Evolutionary conservation across 92 coral and sea anemone species (phyloP).

Genomic region (Metridium senile): DNA sequence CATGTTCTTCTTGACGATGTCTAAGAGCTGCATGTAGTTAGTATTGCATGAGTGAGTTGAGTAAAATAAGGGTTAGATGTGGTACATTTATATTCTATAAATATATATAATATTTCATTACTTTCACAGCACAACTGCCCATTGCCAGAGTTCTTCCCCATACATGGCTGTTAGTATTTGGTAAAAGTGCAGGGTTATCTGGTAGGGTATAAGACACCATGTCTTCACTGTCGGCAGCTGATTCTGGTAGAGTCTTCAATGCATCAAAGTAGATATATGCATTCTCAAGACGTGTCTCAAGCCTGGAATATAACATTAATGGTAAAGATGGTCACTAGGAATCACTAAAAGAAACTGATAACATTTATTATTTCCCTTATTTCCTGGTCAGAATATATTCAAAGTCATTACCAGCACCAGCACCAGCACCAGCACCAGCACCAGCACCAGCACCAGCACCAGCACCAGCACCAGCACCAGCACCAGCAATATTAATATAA

Average conservation of each 20-base stretch:
- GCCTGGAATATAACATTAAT: slow-evolving; percentile 36
- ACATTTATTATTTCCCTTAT: too few species aligned
- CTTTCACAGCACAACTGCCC: slow-evolving; percentile 84
- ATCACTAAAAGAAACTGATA: neutral
- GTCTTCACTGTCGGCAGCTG: neutral
- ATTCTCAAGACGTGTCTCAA: slow-evolving; percentile 70
- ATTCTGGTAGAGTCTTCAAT: slow-evolving; percentile 28
- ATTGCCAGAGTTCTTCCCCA: slow-evolving; percentile 96
- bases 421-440: too few species aligned
- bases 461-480: too few species aligned
- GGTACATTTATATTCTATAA: neutral
- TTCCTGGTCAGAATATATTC: too few species aligned
- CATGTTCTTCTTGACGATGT: too few species aligned
- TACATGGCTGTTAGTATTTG: slow-evolving; percentile 74
- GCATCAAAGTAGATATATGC: slow-evolving; percentile 79
- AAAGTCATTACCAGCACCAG: too few species aligned
- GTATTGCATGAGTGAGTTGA: too few species aligned
- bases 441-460: too few species aligned
- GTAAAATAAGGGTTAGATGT: neutral
- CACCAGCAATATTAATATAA: too few species aligned
- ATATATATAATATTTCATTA: neutral
- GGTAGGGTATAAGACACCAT: slow-evolving; percentile 46
- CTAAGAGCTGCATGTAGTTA: too few species aligned
- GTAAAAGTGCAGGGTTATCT: slow-evolving; percentile 72
- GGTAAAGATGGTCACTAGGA: neutral